Evolutionary conservation across 2,797 vertebrate genomes (phyloP).

Genomic region (Valencia hispanica): DNA sequence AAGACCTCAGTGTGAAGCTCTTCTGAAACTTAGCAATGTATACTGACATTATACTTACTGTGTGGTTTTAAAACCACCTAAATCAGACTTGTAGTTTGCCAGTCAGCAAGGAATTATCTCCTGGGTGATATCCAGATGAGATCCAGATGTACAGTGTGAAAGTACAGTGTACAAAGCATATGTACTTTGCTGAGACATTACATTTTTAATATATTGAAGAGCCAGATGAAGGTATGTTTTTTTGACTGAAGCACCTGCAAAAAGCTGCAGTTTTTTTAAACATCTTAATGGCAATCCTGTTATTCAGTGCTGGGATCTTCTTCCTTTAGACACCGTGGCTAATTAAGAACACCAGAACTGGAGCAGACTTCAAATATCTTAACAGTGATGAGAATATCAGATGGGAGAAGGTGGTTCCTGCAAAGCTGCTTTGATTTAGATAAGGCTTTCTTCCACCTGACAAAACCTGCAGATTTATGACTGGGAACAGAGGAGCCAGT

Average conservation of each 20-base stretch:
- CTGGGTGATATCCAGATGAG: slow-evolving; percentile 41
- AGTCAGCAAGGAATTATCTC: slow-evolving; percentile 18
- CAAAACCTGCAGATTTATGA: slow-evolving; percentile 39
- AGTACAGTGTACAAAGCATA: slow-evolving; percentile 1
- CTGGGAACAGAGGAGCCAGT: slow-evolving; percentile 8
- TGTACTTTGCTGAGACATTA: not conserved
- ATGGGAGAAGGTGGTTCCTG: slow-evolving; percentile 31
- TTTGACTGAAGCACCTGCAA: not conserved
- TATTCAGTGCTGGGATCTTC: slow-evolving; percentile 1
- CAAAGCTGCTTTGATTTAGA: slow-evolving; percentile 62
- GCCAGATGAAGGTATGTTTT: not conserved
- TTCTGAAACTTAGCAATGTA: not conserved
- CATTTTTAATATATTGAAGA: slow-evolving; percentile 1
- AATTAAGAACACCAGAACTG: slow-evolving; percentile 48
- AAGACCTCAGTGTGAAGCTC: not conserved
- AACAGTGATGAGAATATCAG: slow-evolving; percentile 66
- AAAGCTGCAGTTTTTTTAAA: not conserved
- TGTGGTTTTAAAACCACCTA: not conserved
- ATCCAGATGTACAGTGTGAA: slow-evolving; percentile 37
- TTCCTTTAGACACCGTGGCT: slow-evolving; percentile 45
- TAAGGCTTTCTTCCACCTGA: slow-evolving; percentile 36
- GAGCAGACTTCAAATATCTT: slow-evolving; percentile 33
- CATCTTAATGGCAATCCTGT: slow-evolving; percentile 6
- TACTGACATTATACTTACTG: not conserved
- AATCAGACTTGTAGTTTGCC: not conserved